Evolutionary conservation across 2,113 vertebrate species (phyloP).

Genomic region (Cyphomyrus discorhynchus): DNA sequence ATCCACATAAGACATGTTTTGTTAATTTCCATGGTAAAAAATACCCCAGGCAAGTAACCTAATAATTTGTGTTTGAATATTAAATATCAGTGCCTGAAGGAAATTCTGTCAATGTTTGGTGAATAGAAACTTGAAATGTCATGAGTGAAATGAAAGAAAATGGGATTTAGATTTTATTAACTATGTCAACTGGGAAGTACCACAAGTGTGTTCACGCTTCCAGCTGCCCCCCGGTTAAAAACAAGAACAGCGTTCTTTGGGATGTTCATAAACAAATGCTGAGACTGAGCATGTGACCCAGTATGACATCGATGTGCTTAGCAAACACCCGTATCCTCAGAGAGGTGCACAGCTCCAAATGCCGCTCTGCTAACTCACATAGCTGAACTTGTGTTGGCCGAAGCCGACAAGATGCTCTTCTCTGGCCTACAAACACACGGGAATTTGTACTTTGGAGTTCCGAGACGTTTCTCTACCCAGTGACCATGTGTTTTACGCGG

Average conservation of each 20-base stretch:
- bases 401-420: neutral
- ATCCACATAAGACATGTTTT: neutral
- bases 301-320: neutral
- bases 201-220: neutral
- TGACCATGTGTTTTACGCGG: neutral
- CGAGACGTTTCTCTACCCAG: neutral
- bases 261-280: neutral
- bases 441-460: neutral
- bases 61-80: neutral
- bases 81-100: neutral
- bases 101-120: slow-evolving; percentile 3
- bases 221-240: neutral
- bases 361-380: neutral
- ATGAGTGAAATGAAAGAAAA: neutral
- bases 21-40: neutral
- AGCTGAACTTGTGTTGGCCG: neutral
- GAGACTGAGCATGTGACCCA: neutral
- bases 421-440: neutral
- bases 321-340: neutral
- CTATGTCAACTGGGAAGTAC: neutral
- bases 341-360: neutral
- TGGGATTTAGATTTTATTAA: neutral
- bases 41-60: neutral
- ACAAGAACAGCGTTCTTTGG: neutral
- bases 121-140: neutral